Evolutionary conservation across 2,113 vertebrate genomes (phyloP), one percentile per base, ranked within the genome.

Genomic region (Pavo muticus): DNA sequence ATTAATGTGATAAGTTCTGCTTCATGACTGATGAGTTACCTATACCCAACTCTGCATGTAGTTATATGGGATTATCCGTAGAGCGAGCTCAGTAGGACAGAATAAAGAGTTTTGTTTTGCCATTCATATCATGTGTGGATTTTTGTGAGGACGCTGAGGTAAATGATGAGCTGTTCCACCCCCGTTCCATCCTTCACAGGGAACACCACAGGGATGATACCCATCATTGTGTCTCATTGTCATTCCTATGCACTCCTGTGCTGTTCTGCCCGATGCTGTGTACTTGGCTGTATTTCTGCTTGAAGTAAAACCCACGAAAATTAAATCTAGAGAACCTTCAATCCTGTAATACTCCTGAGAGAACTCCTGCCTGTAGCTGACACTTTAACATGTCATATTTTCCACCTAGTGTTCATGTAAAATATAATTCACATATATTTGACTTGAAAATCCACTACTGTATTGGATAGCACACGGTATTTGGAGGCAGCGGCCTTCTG

Each of bases 191-290:
- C 32, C 56, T 78, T 47, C 56, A 50, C 65, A 91, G 91, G 20
- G 52, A 78, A 2, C 50, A 39, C 18, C 45, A 32, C 21, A 27
- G 81, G 50, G 19, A 14, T 18, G 20, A 72, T 30, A 37, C 27
- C 52, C n/a, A 30, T 42, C 0, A 0, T 71, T 42, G 12, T 54
- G 37, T 59, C n/a, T 56, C 2, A 32, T 37, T 76, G 60, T 88
- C 47, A 47, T 71, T 76, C 47, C 29, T 76, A 18, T 84, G 57
- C 12, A 3, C 76, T 90, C 40, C 37, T 13, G 18, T 80, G 50
- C 19, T 76, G 29, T 61, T 67, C 44, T 44, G 48, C 14, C 44
- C 63, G n/a, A 3, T n/a, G 13, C 45, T 60, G 37, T 21, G 15
- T 61, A 42, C n/a, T 84, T 90, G 20, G 20, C n/a, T 44, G 4